Conservation (phyloP, 1,140 invertebrate species). For the Teleopsis dalmanni region DNA sequence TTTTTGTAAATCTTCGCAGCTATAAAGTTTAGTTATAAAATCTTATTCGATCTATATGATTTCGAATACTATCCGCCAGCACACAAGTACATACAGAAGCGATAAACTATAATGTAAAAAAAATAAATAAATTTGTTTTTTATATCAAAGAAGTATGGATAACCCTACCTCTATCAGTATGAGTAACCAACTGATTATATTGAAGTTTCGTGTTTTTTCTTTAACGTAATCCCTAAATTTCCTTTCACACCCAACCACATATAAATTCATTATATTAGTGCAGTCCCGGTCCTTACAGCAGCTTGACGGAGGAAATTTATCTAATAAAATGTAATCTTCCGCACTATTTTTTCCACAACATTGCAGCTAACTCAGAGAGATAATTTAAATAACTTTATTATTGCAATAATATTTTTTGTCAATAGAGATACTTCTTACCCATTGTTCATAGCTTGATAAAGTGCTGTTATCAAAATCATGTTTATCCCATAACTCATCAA, state of each 20-base stretch:
- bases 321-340: constrained; percentile 30
- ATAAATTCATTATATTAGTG: constrained; percentile 24
- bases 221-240: constrained; percentile 28
- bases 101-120: constrained; percentile 27
- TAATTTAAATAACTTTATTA: not conserved
- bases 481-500: constrained; percentile 34
- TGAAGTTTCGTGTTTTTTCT: constrained; percentile 26
- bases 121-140: not conserved
- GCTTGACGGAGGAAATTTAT: constrained; percentile 22
- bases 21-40: constrained; percentile 28
- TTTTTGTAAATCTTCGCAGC: not conserved
- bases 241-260: constrained; percentile 25
- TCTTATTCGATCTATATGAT: constrained; percentile 35
- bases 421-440: constrained; percentile 20
- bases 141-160: not conserved
- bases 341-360: constrained; percentile 35
- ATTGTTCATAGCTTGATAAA: constrained; percentile 28
- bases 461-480: constrained; percentile 2
- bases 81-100: constrained; percentile 35
- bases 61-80: constrained; percentile 37
- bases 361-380: constrained; percentile 20
- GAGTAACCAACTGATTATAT: constrained; percentile 30
- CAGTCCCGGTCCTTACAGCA: constrained; percentile 32
- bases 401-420: not conserved
- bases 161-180: constrained; percentile 27